phyloP scores from a whole-genome alignment of 2,113 vertebrate species.

The Hemichromis elongatus region DNA sequence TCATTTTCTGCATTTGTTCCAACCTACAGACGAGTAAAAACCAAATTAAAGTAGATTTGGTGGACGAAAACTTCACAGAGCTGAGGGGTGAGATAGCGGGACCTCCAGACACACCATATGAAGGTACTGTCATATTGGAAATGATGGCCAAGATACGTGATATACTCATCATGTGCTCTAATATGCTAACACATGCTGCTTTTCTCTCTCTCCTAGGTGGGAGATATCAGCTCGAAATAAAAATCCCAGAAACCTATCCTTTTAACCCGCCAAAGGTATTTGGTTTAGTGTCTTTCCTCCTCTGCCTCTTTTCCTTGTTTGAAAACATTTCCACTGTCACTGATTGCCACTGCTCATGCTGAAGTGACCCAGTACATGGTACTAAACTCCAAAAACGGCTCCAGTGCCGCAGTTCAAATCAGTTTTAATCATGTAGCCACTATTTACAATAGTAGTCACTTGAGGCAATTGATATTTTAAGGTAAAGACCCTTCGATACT shows the following conservation, averaged over 20 bases:
- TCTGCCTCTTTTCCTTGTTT: not conserved
- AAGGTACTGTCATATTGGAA: conserved; percentile 74
- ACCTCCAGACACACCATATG: conserved; percentile 97
- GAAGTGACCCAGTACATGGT: not conserved
- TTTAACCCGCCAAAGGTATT: conserved; percentile 98
- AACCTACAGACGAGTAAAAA: conserved; percentile 95
- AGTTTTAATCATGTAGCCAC: not conserved
- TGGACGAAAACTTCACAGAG: conserved; percentile 99
- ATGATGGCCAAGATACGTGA: not conserved
- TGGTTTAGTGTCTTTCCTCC: not conserved
- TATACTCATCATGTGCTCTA: not conserved
- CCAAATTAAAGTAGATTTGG: conserved; percentile 99
- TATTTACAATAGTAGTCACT: not conserved
- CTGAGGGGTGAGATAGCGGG: conserved; percentile 98
- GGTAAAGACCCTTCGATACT: too few species aligned
- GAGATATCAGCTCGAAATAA: conserved; percentile 96
- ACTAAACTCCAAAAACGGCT: not conserved
- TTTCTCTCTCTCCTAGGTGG: conserved; percentile 77
- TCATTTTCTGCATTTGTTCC: conserved; percentile 50
- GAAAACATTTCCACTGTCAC: not conserved
- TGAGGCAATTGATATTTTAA: too few species aligned
- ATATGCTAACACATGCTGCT: not conserved
- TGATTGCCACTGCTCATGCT: not conserved
- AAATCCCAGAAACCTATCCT: conserved; percentile 99
- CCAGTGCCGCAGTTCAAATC: not conserved